Base-by-base conservation (phyloP, 2,797 vertebrate genomes). In the Forpus xanthops region DNA sequence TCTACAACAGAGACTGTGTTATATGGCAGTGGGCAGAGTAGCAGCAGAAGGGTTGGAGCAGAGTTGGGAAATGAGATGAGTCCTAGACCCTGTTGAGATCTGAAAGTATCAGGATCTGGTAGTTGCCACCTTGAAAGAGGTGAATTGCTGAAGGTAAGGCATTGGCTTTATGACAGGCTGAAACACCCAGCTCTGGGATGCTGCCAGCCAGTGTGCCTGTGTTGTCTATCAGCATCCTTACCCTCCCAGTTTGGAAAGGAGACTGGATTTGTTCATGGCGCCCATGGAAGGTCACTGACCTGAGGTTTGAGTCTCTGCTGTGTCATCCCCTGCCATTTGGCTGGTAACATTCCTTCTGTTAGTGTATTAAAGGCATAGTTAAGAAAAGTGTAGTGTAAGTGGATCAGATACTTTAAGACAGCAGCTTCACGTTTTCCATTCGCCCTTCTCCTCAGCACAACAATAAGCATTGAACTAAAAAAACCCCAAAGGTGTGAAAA, bases 301-400 rank as follows among this genome's bases (percentile, higher is more conserved):
- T 70, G 91, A 94, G 60, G 83, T 91, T 95, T 84, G 62, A 52
- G 80, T 70, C 73, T 91, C 76, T 95, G 61, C 64, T 92, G 41
- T 85, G 89, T 94, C 85, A 82, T 53, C 14, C 12, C 15, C 52
- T 94, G 91, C 67, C 27, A 61, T 74, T 86, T 91, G 74, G 9
- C 60, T 88, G 71, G 83, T 79, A 78, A 42, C 4, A 4, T 70
- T 90, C 7, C 15, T 67, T 70, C 64, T 84, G 24, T 67, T 52
- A 45, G 37, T 58, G 12, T 45, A 45, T 65, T 83, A 68, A 62
- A 45, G 65, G 33, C 27, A 77, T 12, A 66, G 75, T 87, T 85
- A 81, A 44, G 53, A 41, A 50, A 83, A 68, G 49, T 15, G 35
- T 31, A 41, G 37, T 60, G n/a, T 68, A 76, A 61, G n/a, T 73